phyloP scores from a whole-genome alignment of 2,113 vertebrate genomes.

The Aegotheles bennettii region DNA sequence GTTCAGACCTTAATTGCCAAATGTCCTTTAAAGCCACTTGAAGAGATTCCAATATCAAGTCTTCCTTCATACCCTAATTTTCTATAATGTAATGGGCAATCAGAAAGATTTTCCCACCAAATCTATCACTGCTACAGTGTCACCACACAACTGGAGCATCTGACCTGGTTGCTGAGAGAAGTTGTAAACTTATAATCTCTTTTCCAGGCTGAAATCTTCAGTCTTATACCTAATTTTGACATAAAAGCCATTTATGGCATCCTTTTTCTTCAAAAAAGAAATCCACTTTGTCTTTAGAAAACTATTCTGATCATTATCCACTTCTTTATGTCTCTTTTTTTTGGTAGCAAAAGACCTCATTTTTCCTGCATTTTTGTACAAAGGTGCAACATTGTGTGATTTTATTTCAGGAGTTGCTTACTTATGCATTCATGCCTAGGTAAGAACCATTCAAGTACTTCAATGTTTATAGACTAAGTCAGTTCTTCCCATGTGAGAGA shows the following conservation, averaged over 20 bases:
- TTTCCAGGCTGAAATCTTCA: not conserved
- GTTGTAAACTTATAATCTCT: not conserved
- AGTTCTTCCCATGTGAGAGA: not conserved
- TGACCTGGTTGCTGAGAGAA: not conserved
- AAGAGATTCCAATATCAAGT: not conserved
- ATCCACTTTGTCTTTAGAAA: not conserved
- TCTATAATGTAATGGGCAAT: not conserved
- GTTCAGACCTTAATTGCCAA: not conserved
- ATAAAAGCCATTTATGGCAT: not conserved
- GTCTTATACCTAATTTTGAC: not conserved
- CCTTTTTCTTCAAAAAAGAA: not conserved
- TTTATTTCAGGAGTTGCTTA: not conserved
- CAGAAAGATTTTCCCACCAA: not conserved
- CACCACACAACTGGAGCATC: not conserved
- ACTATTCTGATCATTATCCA: rapidly evolving
- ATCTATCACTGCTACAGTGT: not conserved
- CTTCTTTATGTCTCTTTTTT: not conserved
- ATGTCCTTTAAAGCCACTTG: not conserved
- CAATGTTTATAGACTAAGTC: not conserved
- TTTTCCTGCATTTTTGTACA: not conserved
- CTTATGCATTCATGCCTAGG: not conserved
- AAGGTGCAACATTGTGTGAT: not conserved
- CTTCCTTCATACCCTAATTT: not conserved
- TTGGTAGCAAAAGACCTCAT: not conserved
- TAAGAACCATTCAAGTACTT: not conserved